A percentile compares a stretch with the other conserved stretches of the same genome.
Evolutionary conservation across 2,888 invertebrate species (phyloP).

Genomic region (Sinohyriopsis cumingii): DNA sequence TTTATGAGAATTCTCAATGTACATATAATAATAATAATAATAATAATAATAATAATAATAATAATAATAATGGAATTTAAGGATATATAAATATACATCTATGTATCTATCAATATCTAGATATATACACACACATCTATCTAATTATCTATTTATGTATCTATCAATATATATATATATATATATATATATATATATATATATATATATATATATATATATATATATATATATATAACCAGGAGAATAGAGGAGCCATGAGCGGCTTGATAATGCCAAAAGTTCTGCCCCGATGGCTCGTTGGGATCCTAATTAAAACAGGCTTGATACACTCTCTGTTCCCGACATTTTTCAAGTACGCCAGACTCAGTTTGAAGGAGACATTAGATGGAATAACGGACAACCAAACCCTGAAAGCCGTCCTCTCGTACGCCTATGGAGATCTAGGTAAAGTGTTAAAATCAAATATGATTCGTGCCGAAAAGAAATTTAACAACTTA

Average conservation of each 20-base stretch:
- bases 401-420: conserved; percentile 62
- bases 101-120: too few species aligned
- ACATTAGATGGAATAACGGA: conserved; percentile 59
- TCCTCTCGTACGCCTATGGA: conserved; percentile 66
- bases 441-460: conserved; percentile 52
- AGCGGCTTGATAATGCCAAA: conserved; percentile 54
- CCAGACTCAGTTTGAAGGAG: conserved; percentile 46
- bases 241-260: conserved; percentile 7
- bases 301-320: conserved; percentile 46
- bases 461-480: too few species aligned
- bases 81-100: too few species aligned
- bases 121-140: too few species aligned
- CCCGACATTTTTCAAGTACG: conserved; percentile 55
- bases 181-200: too few species aligned
- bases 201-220: too few species aligned
- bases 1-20: conserved; percentile 56
- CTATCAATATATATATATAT: too few species aligned
- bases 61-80: too few species aligned
- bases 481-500: too few species aligned
- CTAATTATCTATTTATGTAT: too few species aligned
- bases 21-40: conserved; percentile 7
- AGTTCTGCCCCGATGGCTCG: conserved; percentile 53
- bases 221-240: neutral
- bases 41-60: neutral
- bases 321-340: conserved; percentile 51